Evolutionary conservation across 2,797 vertebrate species (phyloP), one percentile per base, ranked within the genome.

Genomic region (Halcyon chelicuti): DNA sequence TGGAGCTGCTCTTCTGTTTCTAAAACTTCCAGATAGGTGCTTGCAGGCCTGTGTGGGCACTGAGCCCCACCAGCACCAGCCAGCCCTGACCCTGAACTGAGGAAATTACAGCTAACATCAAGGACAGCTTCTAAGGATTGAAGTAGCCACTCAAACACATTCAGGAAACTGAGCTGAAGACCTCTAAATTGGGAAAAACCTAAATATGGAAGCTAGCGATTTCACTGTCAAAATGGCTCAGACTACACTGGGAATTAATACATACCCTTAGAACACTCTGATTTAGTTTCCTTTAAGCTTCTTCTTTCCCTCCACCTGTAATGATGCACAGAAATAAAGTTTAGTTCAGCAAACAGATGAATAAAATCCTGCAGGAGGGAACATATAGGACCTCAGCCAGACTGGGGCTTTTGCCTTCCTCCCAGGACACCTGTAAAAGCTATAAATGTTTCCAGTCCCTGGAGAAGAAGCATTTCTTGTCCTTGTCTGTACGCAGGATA

Each of bases 271-370:
- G 66, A 78, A 60, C 10, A 37, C 25, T 35, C 21, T 26, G 16
- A 37, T 60, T 61, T 49, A 17, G 13, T 40, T 77, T 33, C 37
- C 40, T 47, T 44, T 79, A 20, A n/a, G 44, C 22, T 57, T 39
- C 55, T 92, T 52, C 0, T 0, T 61, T 84, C 22, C 31, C 25
- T 72, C 19, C 65, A 28, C 33, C 54, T 72, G 46, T 67, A 68
- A 29, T 4, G 10, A 67, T 63, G 52, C 49, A 44, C 37, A 74
- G 52, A 79, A 96, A 79, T 78, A 14, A 65, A 14, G 12, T 75
- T 72, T 84, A 87, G 29, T 72, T 78, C n/a, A 73, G 77, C 58
- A 85, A 85, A 90, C 14, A 72, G 28, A 33, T 35, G 6, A 91
- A 58, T 29, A 85, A 77, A 75, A 29, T 51, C 70, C 35, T 57